Evolutionary conservation across 2,888 invertebrate genomes (phyloP).

Genomic region (Lomographa bimaculata): DNA sequence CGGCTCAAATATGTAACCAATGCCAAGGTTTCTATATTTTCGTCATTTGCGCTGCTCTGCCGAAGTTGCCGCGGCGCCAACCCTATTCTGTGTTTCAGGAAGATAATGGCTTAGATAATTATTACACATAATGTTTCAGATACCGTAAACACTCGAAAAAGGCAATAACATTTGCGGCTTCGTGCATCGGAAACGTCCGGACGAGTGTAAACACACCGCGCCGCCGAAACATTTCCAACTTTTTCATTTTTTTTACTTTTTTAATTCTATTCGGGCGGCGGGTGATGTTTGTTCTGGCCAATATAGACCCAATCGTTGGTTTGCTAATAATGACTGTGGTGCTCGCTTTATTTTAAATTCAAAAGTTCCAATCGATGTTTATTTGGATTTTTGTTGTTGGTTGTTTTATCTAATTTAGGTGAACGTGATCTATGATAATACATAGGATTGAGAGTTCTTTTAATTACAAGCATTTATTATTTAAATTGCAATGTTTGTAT

Average conservation of each 20-base stretch:
- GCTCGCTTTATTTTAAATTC: constrained; percentile 19
- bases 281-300: constrained; percentile 40
- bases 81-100: no score
- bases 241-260: constrained; percentile 37
- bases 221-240: constrained; percentile 55
- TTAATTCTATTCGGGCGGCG: constrained; percentile 39
- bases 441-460: no score
- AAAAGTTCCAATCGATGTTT: constrained; percentile 18
- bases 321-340: constrained; percentile 25
- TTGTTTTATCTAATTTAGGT: no score
- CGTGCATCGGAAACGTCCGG: constrained; percentile 56
- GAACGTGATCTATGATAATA: constrained; percentile 5
- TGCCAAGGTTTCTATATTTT: no score
- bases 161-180: constrained; percentile 54
- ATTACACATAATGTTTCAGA: no score
- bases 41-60: no score
- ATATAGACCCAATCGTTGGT: constrained; percentile 28
- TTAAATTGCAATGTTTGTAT: no score
- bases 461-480: no score
- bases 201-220: constrained; percentile 56
- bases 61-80: no score
- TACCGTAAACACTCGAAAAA: constrained; percentile 47
- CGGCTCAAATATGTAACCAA: no score
- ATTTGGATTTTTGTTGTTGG: constrained; percentile 7
- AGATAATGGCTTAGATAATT: no score